Percentiles rank a stretch among this genome's conserved stretches.
Evolutionary conservation across 2,113 vertebrate species (phyloP).

Genomic region (Gallinago paraguaiae): DNA sequence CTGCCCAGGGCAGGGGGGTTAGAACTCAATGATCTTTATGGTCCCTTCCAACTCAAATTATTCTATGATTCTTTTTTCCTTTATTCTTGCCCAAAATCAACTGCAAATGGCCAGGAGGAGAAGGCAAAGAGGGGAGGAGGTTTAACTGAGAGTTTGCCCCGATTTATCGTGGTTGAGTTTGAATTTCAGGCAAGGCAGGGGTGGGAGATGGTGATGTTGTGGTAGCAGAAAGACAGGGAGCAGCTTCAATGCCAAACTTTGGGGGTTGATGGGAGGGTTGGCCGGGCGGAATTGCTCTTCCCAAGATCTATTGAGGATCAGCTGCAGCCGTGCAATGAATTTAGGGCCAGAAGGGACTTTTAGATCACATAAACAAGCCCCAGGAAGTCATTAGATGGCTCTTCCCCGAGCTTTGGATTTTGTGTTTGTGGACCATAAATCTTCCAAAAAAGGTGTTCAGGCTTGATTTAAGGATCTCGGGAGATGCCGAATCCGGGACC

Average conservation of each 20-base stretch:
- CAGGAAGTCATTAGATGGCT: conserved; percentile 35
- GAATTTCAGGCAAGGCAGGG: neutral
- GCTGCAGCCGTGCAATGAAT: neutral
- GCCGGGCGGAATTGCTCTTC: neutral
- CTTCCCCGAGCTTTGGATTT: conserved; percentile 28
- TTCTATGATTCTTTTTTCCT: neutral
- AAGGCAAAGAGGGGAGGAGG: neutral
- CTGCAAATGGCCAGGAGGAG: neutral
- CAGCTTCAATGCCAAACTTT: neutral
- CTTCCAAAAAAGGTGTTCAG: conserved; percentile 23
- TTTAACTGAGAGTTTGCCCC: neutral
- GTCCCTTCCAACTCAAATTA: too few species aligned
- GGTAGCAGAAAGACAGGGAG: rapidly evolving
- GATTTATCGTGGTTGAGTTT: neutral
- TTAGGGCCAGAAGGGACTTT: conserved; percentile 47
- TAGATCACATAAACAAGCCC: conserved; percentile 24
- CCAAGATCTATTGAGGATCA: neutral
- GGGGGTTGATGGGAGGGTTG: neutral
- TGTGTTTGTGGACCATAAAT: conserved; percentile 42
- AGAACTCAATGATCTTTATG: neutral
- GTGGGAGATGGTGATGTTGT: neutral
- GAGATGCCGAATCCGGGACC: conserved; percentile 21
- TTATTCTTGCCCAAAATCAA: neutral
- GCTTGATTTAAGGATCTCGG: conserved; percentile 46
- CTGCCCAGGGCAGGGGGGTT: too few species aligned